Percentiles rank a stretch among this genome's conserved stretches.
phyloP scores from a whole-genome alignment of 1,140 invertebrate species.

The Yoshiicerus persimilis region DNA sequence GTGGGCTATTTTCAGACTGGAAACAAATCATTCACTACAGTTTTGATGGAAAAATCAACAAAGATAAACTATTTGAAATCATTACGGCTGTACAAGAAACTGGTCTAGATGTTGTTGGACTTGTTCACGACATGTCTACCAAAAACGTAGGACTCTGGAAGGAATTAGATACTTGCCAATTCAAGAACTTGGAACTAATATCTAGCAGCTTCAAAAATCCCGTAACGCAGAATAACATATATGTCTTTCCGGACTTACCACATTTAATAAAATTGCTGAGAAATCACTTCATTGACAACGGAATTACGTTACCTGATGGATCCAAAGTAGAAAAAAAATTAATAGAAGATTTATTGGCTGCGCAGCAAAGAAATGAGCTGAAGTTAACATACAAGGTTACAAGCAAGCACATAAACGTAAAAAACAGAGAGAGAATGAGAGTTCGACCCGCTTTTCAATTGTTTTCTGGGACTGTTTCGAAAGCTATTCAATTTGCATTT shows the following conservation, averaged over 20 bases:
- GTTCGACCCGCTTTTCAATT: neutral
- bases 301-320: neutral
- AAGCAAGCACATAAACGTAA: neutral
- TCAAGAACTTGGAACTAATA: neutral
- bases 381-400: neutral
- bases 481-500: neutral
- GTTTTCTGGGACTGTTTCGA: neutral
- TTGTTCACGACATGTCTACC: neutral
- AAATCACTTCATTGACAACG: neutral
- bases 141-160: neutral
- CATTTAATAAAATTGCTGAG: neutral
- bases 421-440: neutral
- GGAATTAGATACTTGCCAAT: neutral
- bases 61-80: neutral
- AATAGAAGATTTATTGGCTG: neutral
- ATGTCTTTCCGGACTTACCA: neutral
- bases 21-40: too few species aligned
- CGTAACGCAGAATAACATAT: neutral
- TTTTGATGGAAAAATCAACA: neutral
- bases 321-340: neutral
- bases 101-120: neutral
- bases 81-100: neutral
- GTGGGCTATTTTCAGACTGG: too few species aligned
- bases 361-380: neutral
- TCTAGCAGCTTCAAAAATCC: neutral